phyloP scores from a whole-genome alignment of 2,113 vertebrate species.

The Scomber japonicus region DNA sequence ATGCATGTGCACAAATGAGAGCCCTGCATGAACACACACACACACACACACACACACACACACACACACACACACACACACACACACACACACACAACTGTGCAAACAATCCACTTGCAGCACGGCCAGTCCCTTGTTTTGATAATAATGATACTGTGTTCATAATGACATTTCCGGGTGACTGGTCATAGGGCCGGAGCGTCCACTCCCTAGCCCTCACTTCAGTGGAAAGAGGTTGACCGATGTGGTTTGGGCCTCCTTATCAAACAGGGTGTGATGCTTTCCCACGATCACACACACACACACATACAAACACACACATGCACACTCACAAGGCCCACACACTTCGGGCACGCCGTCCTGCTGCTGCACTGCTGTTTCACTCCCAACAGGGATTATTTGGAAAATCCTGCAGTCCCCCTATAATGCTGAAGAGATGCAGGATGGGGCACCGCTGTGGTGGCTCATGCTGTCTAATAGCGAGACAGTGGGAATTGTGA shows the following conservation, averaged over 20 bases:
- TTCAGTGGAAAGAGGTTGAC: conserved; percentile 72
- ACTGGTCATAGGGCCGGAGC: conserved; percentile 76
- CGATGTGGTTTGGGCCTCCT: conserved; percentile 76
- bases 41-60: conserved; percentile 78
- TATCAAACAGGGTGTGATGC: conserved; percentile 85
- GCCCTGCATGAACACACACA: conserved; percentile 69
- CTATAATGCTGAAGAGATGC: conserved; percentile 19
- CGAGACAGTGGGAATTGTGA: conserved; percentile 42
- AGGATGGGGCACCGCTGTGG: conserved; percentile 7
- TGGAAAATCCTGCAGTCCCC: conserved; percentile 39
- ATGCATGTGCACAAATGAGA: conserved; percentile 29
- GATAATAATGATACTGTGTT: conserved; percentile 78
- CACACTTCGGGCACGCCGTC: neutral
- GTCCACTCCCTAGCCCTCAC: conserved; percentile 60
- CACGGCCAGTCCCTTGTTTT: conserved; percentile 79
- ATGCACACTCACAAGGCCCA: neutral
- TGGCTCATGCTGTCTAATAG: conserved; percentile 15
- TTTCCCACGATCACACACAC: conserved; percentile 63
- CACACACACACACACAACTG: conserved; percentile 89
- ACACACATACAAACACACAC: too few relatives aligned
- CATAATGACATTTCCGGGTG: conserved; percentile 82
- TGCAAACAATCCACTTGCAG: conserved; percentile 83
- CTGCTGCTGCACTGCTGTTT: conserved; percentile 12
- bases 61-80: conserved; percentile 78
- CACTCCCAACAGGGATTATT: conserved; percentile 47